Base-by-base conservation (phyloP, 2,113 vertebrate genomes). In the Trichomycterus rosablanca region DNA sequence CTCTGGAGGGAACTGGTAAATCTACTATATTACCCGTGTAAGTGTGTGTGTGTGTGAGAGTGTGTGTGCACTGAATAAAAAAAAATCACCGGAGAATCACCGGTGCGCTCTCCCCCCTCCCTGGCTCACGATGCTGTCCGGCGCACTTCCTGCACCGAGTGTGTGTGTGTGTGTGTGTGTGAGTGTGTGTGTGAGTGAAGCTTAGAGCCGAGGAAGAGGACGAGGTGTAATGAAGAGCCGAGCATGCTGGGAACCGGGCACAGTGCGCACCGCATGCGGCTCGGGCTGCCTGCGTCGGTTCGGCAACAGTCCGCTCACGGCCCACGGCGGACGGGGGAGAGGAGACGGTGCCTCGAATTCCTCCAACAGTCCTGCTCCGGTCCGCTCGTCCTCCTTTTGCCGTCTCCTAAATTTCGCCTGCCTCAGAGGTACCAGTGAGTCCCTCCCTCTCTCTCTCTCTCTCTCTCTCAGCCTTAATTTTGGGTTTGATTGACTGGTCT, bases 181-280 rank as follows among this genome's bases (percentile, higher is more conserved):
- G 70, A 55, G 79, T 69, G 56, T 67, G 44, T 37, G 77, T 62
- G 78, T 24, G 75, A 74, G 68, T 78, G 79, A 42, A 67, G 76
- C 52, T 70, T 74, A 80, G 68, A 23, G 55, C 78, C 78, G 78
- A 78, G 80, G 71, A 35, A 65, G 56, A 66, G 66, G 59, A 59
- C 48, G 79, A 44, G 20, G 70, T 59, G 91, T 89, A 74, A 96
- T 97, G 95, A 94, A 95, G 91, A 91, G 90, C 75, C 88, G 90
- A 81, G 87, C 90, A 85, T 97, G 94, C 92, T 95, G 92, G 93
- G 93, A 92, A 82, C 63, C 88, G 0, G 89, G 88, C 85, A 87
- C 87, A 51, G 78, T 87, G 62, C 89, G 90, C 63, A 90, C 91
- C 81, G 89, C 94, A 87, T 97, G 95, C 90, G 91, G 88, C 84